Evolutionary conservation across 2,113 vertebrate species (phyloP).

Genomic region (Mastomys natalensis): DNA sequence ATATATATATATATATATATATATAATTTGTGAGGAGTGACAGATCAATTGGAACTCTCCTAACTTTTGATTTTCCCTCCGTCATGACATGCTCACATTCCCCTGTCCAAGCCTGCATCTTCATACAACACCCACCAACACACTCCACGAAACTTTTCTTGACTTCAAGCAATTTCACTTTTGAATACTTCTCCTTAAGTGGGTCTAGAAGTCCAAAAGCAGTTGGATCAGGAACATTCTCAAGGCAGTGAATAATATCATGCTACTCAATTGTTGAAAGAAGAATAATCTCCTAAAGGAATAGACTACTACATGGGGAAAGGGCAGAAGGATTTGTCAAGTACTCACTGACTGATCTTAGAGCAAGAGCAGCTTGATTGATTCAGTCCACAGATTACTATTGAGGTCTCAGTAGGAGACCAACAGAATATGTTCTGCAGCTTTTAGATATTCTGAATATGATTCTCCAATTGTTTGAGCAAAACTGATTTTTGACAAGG

Average conservation of each 20-base stretch:
- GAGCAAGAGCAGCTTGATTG: conserved; percentile 43
- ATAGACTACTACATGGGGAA: background rate
- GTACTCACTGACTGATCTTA: background rate
- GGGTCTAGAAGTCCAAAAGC: background rate
- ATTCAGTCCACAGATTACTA: background rate
- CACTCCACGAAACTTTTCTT: background rate
- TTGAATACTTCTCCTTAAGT: background rate
- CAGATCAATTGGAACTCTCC: background rate
- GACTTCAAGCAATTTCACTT: background rate
- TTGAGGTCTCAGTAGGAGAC: background rate
- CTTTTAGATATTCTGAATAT: conserved; percentile 44
- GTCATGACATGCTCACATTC: background rate
- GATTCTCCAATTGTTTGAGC: conserved; percentile 4
- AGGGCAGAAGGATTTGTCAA: background rate
- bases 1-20: too few species aligned
- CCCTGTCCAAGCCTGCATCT: background rate
- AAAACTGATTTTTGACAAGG: conserved; percentile 21
- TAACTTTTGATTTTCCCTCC: background rate
- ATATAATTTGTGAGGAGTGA: rapidly evolving
- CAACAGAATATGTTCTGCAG: background rate
- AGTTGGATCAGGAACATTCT: background rate
- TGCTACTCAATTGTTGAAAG: background rate
- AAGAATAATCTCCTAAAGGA: background rate
- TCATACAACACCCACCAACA: background rate
- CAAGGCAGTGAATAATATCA: background rate